A percentile compares a stretch with the other conserved stretches of the same genome.
These are phyloP conservation scores for Panagrolaimus sp. DNA, from an alignment of 1,140 invertebrate species.

Conservation along the genomic window DNA sequence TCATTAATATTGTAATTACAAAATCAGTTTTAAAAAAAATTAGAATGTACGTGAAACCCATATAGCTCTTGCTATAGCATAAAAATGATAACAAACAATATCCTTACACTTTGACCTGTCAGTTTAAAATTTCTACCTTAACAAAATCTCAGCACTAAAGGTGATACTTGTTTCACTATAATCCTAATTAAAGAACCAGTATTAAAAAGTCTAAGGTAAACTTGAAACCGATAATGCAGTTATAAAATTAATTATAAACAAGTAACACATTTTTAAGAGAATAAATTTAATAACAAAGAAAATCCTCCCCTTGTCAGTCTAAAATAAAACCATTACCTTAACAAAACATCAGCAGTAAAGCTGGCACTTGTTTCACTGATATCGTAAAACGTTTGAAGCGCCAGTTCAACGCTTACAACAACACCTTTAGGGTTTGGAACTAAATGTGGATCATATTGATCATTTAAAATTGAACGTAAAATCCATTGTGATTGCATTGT, in stretches of 20 bases:
- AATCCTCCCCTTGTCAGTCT: too few relatives aligned
- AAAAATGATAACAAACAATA: too few relatives aligned
- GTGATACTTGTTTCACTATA: conserved; percentile 25
- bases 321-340: conserved; percentile 24
- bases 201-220: too few relatives aligned
- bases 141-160: conserved; percentile 46
- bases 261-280: too few relatives aligned
- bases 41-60: too few relatives aligned
- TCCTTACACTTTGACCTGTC: too few relatives aligned
- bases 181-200: conserved; percentile 35
- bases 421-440: conserved; percentile 34
- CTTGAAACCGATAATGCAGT: too few relatives aligned
- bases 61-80: too few relatives aligned
- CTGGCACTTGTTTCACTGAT: conserved; percentile 25
- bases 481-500: conserved; percentile 9
- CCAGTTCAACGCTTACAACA: conserved; percentile 35
- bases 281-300: too few relatives aligned
- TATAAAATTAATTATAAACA: too few relatives aligned
- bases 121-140: conserved; percentile 21
- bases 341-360: conserved; percentile 45
- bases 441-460: conserved; percentile 30
- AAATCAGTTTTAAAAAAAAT: too few relatives aligned
- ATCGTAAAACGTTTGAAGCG: conserved; percentile 33
- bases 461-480: conserved; percentile 18
- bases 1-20: too few relatives aligned